Evolutionary conservation across 2,888 invertebrate genomes (phyloP).

Genomic region (Mylabris sibirica): DNA sequence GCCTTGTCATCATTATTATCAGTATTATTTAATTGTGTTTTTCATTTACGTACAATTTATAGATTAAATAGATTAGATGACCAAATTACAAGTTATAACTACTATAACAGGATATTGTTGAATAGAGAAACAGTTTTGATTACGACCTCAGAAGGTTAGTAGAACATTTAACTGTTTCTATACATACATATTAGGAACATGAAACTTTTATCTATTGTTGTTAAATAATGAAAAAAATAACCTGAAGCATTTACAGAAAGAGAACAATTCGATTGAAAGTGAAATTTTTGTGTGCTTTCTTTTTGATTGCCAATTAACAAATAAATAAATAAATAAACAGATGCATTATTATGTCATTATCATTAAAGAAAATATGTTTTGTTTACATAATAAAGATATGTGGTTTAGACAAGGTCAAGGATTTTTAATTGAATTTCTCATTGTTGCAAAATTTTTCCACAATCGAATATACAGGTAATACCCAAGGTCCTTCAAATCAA

Average conservation of each 20-base stretch:
- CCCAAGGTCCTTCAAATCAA: not conserved
- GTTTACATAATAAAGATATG: not conserved
- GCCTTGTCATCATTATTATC: not conserved
- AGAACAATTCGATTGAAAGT: not conserved
- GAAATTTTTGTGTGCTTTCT: not conserved
- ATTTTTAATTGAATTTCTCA: not conserved
- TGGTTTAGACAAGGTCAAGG: not conserved
- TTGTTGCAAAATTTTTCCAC: not conserved
- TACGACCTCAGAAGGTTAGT: conserved; percentile 24
- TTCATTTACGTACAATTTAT: not conserved
- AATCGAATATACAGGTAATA: too few relatives aligned
- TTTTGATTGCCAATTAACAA: too few relatives aligned
- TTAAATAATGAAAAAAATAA: conserved; percentile 11
- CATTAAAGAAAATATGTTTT: not conserved
- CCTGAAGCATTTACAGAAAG: conserved; percentile 7
- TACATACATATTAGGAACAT: not conserved
- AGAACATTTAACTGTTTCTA: conserved; percentile 27
- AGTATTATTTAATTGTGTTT: not conserved
- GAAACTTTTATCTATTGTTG: not conserved
- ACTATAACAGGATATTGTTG: conserved; percentile 1
- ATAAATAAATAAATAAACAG: too few relatives aligned
- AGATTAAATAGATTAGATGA: conserved; percentile 8
- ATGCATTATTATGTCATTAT: not conserved
- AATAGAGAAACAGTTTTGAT: conserved; percentile 17
- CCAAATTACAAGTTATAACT: conserved; percentile 16